Percentiles rank a stretch among this genome's conserved stretches.
These are phyloP conservation scores for Synergus itoensis DNA, from an alignment of 2,888 invertebrate genomes.

Conservation along the genomic window DNA sequence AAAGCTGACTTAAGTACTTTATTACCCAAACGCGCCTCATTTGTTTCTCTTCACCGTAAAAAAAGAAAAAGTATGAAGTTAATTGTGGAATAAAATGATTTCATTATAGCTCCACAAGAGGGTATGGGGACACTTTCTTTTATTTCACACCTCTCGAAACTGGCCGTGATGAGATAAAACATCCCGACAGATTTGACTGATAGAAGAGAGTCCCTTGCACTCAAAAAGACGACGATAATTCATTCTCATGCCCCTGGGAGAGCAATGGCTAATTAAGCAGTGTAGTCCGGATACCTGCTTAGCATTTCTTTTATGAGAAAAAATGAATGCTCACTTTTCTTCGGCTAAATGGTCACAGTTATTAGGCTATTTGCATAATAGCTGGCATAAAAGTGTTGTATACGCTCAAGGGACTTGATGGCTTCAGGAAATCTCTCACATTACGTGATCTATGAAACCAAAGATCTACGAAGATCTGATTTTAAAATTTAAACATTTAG, in stretches of 20 bases:
- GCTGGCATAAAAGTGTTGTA: neutral
- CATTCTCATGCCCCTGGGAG: constrained; percentile 36
- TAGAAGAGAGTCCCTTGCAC: constrained; percentile 42
- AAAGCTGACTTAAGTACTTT: neutral
- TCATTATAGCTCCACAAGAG: neutral
- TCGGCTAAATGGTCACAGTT: constrained; percentile 31
- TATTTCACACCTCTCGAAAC: constrained; percentile 31
- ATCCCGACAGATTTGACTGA: constrained; percentile 44
- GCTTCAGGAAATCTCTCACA: no score
- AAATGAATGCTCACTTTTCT: constrained; percentile 40
- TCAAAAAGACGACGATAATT: constrained; percentile 42
- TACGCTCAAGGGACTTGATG: neutral
- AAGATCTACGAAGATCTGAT: no score
- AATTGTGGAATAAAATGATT: constrained; percentile 26
- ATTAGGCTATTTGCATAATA: constrained; percentile 49
- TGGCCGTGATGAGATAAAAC: constrained; percentile 1
- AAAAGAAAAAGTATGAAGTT: neutral
- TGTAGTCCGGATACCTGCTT: constrained; percentile 41
- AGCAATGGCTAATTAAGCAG: constrained; percentile 51
- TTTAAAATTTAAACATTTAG: no score
- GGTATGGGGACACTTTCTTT: constrained; percentile 16
- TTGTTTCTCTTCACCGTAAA: neutral
- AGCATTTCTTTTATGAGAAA: constrained; percentile 49
- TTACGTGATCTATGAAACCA: no score
- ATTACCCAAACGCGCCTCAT: neutral